Evolutionary conservation across 2,797 vertebrate species (phyloP).

Genomic region (Apodemus agrarius): DNA sequence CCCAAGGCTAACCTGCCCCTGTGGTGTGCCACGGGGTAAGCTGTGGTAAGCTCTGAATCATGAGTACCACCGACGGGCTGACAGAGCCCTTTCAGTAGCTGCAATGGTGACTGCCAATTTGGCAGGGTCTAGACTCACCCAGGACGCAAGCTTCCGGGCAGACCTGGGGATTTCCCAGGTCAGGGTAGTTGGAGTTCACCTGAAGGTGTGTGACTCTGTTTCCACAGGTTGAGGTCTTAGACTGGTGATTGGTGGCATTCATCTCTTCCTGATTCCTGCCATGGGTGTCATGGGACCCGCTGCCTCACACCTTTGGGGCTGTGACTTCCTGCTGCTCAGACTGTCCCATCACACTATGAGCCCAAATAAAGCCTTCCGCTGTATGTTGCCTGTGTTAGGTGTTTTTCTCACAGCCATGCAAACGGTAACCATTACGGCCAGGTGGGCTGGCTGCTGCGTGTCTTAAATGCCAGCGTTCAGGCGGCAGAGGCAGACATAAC

Average conservation of each 20-base stretch:
- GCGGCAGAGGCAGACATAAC: background rate
- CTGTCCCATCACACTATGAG: background rate
- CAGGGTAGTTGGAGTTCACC: background rate
- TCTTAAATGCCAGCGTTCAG: background rate
- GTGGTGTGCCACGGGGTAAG: background rate
- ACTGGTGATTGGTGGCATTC: rapidly evolving
- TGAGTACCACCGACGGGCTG: background rate
- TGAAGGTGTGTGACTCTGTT: background rate
- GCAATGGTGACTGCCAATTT: background rate
- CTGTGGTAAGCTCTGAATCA: background rate
- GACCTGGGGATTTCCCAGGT: background rate
- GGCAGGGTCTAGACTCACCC: background rate
- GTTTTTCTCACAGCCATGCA: background rate
- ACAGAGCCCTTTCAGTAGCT: background rate
- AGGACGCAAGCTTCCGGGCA: background rate
- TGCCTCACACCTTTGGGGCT: background rate
- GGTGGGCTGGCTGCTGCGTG: background rate
- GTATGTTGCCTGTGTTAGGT: background rate
- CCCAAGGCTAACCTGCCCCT: background rate
- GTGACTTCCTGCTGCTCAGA: background rate
- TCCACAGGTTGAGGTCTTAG: background rate
- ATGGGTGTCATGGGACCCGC: background rate
- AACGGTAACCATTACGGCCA: background rate
- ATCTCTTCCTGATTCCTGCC: background rate
- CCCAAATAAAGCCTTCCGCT: background rate